Percentiles rank a stretch among this genome's conserved stretches.
Evolutionary conservation across 2,888 invertebrate species (phyloP).

Genomic region (Vesta saturnalis): DNA sequence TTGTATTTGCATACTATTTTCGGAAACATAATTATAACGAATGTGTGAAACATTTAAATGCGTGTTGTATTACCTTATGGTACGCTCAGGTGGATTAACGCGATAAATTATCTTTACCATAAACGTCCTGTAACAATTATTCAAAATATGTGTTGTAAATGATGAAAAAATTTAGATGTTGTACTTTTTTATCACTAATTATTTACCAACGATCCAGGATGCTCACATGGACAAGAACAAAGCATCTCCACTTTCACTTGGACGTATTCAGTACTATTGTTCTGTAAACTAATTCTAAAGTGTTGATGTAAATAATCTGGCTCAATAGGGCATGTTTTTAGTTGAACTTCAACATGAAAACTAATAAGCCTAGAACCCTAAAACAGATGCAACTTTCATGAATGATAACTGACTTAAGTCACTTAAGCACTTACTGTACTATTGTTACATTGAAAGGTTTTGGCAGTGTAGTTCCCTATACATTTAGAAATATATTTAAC

Average conservation of each 20-base stretch:
- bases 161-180: neutral
- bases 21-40: no score
- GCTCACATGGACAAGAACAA: slow-evolving; percentile 95
- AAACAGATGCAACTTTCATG: slow-evolving; percentile 14
- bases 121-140: no score
- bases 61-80: no score
- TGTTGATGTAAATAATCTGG: slow-evolving; percentile 82
- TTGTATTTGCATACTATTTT: no score
- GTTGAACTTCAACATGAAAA: slow-evolving; percentile 81
- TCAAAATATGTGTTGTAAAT: no score
- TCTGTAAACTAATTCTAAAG: slow-evolving; percentile 93
- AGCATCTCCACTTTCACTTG: slow-evolving; percentile 89
- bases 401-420: neutral
- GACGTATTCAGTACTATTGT: slow-evolving; percentile 90
- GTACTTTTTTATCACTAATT: neutral
- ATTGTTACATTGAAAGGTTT: neutral
- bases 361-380: slow-evolving; percentile 85
- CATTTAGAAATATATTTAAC: slow-evolving; percentile 2
- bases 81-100: no score
- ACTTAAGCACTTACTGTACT: neutral
- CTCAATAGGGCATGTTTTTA: slow-evolving; percentile 88
- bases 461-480: neutral
- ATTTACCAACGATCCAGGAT: slow-evolving; percentile 66
- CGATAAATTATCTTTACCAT: no score
- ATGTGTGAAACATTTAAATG: no score